Evolutionary conservation across 2,888 invertebrate species (phyloP).

Genomic region (Drosophila mimetica): DNA sequence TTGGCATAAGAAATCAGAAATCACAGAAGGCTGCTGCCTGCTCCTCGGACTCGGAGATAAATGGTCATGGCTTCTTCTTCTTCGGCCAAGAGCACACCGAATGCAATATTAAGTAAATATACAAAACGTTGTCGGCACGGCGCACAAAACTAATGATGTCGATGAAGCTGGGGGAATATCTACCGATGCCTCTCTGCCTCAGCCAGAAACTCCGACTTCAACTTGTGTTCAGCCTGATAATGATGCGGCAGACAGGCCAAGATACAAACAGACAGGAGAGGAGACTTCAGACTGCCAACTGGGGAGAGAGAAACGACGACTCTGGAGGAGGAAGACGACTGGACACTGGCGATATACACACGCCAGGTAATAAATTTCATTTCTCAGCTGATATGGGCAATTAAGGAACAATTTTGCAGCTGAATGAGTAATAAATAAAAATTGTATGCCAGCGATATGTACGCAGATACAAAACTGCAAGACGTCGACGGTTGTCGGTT

Average conservation of each 20-base stretch:
- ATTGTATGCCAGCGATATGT: constrained; percentile 80
- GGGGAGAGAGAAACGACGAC: constrained; percentile 37
- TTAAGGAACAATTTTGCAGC: constrained; percentile 83
- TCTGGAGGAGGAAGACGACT: constrained; percentile 23
- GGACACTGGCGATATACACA: constrained; percentile 79
- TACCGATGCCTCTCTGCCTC: constrained; percentile 5
- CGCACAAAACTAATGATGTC: constrained; percentile 81
- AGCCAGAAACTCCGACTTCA: constrained; percentile 10
- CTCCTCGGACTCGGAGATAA: constrained; percentile 64
- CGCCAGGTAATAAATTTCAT: constrained; percentile 83
- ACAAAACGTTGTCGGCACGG: constrained; percentile 80
- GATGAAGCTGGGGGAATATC: constrained; percentile 61
- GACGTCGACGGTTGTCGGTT: constrained; percentile 57
- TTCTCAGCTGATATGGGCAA: constrained; percentile 83
- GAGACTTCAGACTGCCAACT: neutral
- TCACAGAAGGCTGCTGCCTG: constrained; percentile 77
- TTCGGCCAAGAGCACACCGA: constrained; percentile 44
- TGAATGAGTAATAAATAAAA: constrained; percentile 83
- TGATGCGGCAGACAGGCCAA: constrained; percentile 77
- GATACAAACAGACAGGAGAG: constrained; percentile 36
- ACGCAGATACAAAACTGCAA: constrained; percentile 80
- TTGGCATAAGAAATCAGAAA: constrained; percentile 82
- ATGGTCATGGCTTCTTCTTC: constrained; percentile 64
- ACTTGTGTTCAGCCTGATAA: constrained; percentile 63
- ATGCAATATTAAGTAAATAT: constrained; percentile 80